Evolutionary conservation across 2,797 vertebrate genomes (phyloP).

Genomic region (Danio jaintianensis): DNA sequence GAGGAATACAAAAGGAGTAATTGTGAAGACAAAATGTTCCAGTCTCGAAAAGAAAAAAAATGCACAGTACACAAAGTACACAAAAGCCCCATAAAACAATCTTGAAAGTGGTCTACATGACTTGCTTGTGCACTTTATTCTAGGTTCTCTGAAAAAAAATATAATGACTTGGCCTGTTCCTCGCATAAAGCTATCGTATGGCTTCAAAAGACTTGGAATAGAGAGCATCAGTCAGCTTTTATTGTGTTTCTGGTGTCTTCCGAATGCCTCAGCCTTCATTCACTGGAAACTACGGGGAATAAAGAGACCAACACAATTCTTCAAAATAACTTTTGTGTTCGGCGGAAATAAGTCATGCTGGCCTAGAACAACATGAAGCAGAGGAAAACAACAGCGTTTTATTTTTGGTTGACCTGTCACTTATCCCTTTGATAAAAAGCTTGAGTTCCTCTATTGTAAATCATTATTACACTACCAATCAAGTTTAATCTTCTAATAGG

Average conservation of each 20-base stretch:
- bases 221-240: neutral
- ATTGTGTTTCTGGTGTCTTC: neutral
- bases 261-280: neutral
- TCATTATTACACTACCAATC: too few relatives aligned
- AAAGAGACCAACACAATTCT: neutral
- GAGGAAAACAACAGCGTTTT: neutral
- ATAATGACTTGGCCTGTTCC: neutral
- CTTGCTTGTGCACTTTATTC: neutral
- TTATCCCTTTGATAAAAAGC: neutral
- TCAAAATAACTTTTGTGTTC: neutral
- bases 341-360: neutral
- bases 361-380: neutral
- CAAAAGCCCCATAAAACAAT: neutral
- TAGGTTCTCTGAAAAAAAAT: neutral
- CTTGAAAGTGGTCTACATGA: neutral
- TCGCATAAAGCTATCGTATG: neutral
- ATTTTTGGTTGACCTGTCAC: neutral
- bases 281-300: neutral
- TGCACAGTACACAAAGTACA: neutral
- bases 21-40: conserved; percentile 1
- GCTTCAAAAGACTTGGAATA: neutral
- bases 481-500: too few relatives aligned
- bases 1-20: conserved; percentile 1
- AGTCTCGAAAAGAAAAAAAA: neutral
- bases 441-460: neutral